These are phyloP conservation scores for Drosophila hamatofila DNA, from an alignment of 2,888 invertebrate genomes.

Conservation along the genomic window DNA sequence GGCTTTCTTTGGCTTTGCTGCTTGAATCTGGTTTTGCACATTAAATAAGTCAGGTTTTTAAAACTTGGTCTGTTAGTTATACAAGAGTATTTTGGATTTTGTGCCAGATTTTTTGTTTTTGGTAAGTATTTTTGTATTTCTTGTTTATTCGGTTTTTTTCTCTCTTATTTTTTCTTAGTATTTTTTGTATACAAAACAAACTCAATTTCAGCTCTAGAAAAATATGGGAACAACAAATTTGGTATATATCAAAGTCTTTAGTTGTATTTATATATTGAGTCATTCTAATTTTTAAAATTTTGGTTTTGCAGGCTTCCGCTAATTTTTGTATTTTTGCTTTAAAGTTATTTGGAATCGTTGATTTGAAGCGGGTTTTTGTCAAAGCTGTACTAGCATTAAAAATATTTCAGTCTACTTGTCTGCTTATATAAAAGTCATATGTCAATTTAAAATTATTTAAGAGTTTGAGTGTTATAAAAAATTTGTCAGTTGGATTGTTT, in stretches of 20 bases:
- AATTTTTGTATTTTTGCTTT: too few species aligned
- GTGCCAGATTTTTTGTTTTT: neutral
- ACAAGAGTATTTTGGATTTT: slow-evolving; percentile 1
- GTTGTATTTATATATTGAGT: neutral
- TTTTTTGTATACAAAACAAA: neutral
- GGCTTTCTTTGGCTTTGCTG: slow-evolving; percentile 1
- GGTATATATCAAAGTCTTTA: neutral
- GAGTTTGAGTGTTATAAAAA: too few species aligned
- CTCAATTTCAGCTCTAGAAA: neutral
- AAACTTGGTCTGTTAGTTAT: slow-evolving; percentile 3
- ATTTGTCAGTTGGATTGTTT: too few species aligned
- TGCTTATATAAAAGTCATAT: too few species aligned
- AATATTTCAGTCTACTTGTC: too few species aligned
- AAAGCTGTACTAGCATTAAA: neutral
- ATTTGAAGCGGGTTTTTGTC: neutral
- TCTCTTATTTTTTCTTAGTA: neutral
- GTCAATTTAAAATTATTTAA: too few species aligned
- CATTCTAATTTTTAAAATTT: neutral
- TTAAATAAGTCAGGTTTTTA: neutral
- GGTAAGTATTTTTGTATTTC: neutral
- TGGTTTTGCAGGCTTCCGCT: too few species aligned
- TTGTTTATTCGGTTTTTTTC: neutral
- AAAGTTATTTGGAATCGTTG: neutral
- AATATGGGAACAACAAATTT: neutral
- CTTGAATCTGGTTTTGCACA: slow-evolving; percentile 4